A percentile compares a stretch with the other conserved stretches of the same genome.
Evolutionary conservation across 2,888 invertebrate species (phyloP).

Genomic region (Lampropteryx suffumata): DNA sequence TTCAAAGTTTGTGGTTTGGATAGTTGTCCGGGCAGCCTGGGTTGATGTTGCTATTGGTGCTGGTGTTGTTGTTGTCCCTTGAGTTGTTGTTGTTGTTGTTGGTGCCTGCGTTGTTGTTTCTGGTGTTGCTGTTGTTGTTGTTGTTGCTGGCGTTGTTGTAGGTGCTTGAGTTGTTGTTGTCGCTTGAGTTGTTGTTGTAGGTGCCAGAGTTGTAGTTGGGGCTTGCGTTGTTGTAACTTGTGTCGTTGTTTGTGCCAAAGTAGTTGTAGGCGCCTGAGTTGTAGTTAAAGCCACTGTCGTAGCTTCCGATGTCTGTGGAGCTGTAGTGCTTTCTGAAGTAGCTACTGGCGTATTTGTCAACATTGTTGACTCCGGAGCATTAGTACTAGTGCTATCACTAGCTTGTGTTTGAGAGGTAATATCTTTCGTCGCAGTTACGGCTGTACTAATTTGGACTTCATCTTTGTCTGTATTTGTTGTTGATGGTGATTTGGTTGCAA

Average conservation of each 20-base stretch:
- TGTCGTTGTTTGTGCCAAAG: constrained; percentile 37
- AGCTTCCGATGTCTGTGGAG: constrained; percentile 21
- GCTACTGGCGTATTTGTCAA: constrained; percentile 32
- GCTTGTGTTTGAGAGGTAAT: constrained; percentile 44
- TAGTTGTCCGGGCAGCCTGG: constrained; percentile 35
- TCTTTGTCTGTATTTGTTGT: constrained; percentile 46
- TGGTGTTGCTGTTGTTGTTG: constrained; percentile 40
- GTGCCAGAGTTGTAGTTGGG: constrained; percentile 38
- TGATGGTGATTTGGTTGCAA: constrained; percentile 61
- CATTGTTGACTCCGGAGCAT: constrained; percentile 24
- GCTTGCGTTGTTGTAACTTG: constrained; percentile 29
- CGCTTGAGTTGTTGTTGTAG: constrained; percentile 29
- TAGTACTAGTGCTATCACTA: constrained; percentile 36
- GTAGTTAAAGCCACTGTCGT: constrained; percentile 31
- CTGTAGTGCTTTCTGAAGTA: constrained; percentile 29
- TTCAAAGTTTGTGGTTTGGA: constrained; percentile 48
- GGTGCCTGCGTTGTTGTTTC: constrained; percentile 31
- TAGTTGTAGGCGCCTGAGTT: constrained; percentile 33
- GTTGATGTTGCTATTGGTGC: constrained; percentile 32
- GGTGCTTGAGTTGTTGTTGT: constrained; percentile 30
- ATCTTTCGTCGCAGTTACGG: constrained; percentile 31
- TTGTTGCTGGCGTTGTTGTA: constrained; percentile 31
- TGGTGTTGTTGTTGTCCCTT: constrained; percentile 34
- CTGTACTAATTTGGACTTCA: constrained; percentile 52
- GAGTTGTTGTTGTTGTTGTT: constrained; percentile 25